phyloP scores from a whole-genome alignment of 2,797 vertebrate genomes.

The Rousettus madagascariensis region DNA sequence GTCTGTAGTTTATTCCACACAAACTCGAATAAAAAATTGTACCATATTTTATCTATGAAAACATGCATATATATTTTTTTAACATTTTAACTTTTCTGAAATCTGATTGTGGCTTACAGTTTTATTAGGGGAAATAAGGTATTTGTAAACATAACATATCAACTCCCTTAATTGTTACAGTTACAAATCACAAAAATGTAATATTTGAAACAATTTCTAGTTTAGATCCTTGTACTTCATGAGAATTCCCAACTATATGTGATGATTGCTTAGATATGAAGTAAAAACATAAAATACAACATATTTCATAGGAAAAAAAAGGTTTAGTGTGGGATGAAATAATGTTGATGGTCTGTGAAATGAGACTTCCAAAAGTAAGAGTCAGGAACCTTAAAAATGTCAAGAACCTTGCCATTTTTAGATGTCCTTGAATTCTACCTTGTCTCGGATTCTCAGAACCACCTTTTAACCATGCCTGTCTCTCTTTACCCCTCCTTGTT shows the following conservation, averaged over 20 bases:
- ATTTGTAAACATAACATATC: neutral
- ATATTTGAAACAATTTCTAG: slow-evolving; percentile 42
- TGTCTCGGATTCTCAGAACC: neutral
- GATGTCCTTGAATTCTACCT: neutral
- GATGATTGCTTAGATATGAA: slow-evolving; percentile 13
- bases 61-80: neutral
- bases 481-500: neutral
- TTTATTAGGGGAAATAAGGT: slow-evolving; percentile 6
- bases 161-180: neutral
- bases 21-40: neutral
- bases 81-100: neutral
- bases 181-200: neutral
- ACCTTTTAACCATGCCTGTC: neutral
- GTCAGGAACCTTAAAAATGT: no score
- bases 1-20: neutral
- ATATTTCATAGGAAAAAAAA: neutral
- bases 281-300: slow-evolving; percentile 23
- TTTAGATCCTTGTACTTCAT: slow-evolving; percentile 16
- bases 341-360: neutral
- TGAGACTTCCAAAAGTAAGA: neutral
- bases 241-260: slow-evolving; percentile 2
- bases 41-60: neutral
- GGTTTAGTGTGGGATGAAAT: neutral
- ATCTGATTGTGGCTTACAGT: neutral
- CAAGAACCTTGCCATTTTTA: neutral